Evolutionary conservation across 2,797 vertebrate genomes (phyloP), one percentile per base, ranked within the genome.

Genomic region (Lagorchestes hirsutus): DNA sequence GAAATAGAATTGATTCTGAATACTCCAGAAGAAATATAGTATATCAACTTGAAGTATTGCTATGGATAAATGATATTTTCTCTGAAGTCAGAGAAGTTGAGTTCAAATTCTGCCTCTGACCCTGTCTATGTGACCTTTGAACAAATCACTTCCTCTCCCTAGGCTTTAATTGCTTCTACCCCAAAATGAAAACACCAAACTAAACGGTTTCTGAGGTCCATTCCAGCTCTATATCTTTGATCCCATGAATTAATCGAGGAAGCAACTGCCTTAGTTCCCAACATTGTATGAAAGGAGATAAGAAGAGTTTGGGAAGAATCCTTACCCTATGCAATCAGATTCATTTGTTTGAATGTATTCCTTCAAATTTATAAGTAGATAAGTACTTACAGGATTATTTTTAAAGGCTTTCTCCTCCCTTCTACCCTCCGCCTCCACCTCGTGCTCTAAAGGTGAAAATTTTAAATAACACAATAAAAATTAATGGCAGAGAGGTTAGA

Each of bases 391-490:
- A 46, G 22, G 22, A 87, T 50, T 87, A 27, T 50, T 82, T 46
- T 87, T 27, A 87, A 87, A 87, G 74, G 74, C 27, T 24, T 87
- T 46, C 67, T 40, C 40, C 0, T 4, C 62, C 16, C 24, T 1
- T 24, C 55, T 52, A 52, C n/a, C 74, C 3, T 1, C n/a, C 18
- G 0, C 0, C n/a, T 0, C 8, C 6, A 40, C 40, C 22, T 10
- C 24, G 18, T 27, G 40, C 59, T 1, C 50, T 94, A 4, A 55
- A 82, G 6, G 6, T 54, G 59, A 96, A 97, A 95, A 90, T 92
- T 24, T 93, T 82, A 95, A 50, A 94, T 56, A 31, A 22, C 8
- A 58, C 12, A 95, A 59, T 95, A 95, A 95, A 91, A 97, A 90
- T 14, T 92, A 90, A 94, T n/a, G 55, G 54, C 52, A 56, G 54